A percentile compares a stretch with the other conserved stretches of the same genome.
phyloP scores from a whole-genome alignment of 1,140 invertebrate genomes.

The Brachionus koreanus region DNA sequence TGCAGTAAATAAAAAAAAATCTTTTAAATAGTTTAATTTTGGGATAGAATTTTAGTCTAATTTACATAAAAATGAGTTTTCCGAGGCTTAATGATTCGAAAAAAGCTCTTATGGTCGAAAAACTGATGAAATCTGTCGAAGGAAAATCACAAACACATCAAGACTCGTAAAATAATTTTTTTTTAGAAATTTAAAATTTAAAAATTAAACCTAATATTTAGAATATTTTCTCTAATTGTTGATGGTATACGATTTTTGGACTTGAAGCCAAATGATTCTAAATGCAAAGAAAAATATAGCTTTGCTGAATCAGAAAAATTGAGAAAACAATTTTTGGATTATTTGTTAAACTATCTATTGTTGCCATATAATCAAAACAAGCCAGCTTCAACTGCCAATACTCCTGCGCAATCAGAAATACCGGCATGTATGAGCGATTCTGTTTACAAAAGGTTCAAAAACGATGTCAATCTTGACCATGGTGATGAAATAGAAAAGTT shows the following conservation, averaged over 20 bases:
- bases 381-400: neutral
- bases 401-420: conserved; percentile 44
- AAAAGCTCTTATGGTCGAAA: conserved; percentile 72
- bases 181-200: neutral
- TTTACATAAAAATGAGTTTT: conserved; percentile 87
- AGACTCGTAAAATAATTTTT: conserved; percentile 66
- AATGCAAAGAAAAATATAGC: conserved; percentile 59
- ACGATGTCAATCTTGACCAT: conserved; percentile 61
- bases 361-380: conserved; percentile 73
- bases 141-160: conserved; percentile 77
- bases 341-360: conserved; percentile 75
- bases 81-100: conserved; percentile 71
- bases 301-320: conserved; percentile 67
- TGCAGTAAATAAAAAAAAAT: conserved; percentile 36
- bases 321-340: conserved; percentile 68
- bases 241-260: conserved; percentile 17
- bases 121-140: conserved; percentile 72
- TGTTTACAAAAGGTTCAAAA: conserved; percentile 73
- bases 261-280: conserved; percentile 11
- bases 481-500: conserved; percentile 13
- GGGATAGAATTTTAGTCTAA: conserved; percentile 83
- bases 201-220: neutral
- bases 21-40: conserved; percentile 46
- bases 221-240: conserved; percentile 29
- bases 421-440: conserved; percentile 75